Conservation (phyloP, 2,888 invertebrate genomes). For the Sphaerophoria taeniata region DNA sequence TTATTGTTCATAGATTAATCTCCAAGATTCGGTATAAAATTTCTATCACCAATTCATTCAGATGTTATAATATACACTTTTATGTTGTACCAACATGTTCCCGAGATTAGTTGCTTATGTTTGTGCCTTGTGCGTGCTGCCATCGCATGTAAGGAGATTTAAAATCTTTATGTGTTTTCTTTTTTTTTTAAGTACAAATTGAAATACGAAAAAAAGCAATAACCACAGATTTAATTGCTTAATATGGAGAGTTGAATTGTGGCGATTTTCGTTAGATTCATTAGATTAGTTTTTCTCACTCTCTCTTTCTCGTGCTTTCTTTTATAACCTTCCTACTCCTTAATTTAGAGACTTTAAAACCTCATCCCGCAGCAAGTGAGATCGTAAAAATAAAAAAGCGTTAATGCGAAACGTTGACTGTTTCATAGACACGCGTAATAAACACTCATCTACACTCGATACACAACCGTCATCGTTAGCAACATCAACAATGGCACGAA, state of each 20-base stretch:
- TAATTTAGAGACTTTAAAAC: slow-evolving; percentile 30
- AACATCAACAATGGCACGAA: slow-evolving; percentile 1
- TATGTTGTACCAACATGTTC: background rate
- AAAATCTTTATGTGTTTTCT: slow-evolving; percentile 47
- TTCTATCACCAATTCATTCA: slow-evolving; percentile 42
- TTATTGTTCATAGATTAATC: background rate
- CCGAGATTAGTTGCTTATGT: slow-evolving; percentile 27
- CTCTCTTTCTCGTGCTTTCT: background rate
- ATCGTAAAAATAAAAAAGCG: slow-evolving; percentile 34
- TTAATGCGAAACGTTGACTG: slow-evolving; percentile 41
- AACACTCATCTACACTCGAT: slow-evolving; percentile 10
- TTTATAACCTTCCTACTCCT: slow-evolving; percentile 8
- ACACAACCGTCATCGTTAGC: background rate
- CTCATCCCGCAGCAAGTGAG: slow-evolving; percentile 5
- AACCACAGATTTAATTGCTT: slow-evolving; percentile 56
- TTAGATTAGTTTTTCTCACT: slow-evolving; percentile 2
- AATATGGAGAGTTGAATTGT: slow-evolving; percentile 2
- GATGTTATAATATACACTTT: slow-evolving; percentile 22
- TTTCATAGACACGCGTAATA: slow-evolving; percentile 33
- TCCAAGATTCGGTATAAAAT: slow-evolving; percentile 19
- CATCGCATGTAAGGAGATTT: slow-evolving; percentile 29
- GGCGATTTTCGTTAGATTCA: slow-evolving; percentile 40
- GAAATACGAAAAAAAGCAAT: slow-evolving; percentile 46
- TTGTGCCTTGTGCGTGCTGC: slow-evolving; percentile 23
- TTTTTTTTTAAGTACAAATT: slow-evolving; percentile 47